A percentile compares a stretch with the other conserved stretches of the same genome.
These are phyloP conservation scores for Promerops cafer DNA, from an alignment of 2,113 vertebrate genomes.

Conservation along the genomic window DNA sequence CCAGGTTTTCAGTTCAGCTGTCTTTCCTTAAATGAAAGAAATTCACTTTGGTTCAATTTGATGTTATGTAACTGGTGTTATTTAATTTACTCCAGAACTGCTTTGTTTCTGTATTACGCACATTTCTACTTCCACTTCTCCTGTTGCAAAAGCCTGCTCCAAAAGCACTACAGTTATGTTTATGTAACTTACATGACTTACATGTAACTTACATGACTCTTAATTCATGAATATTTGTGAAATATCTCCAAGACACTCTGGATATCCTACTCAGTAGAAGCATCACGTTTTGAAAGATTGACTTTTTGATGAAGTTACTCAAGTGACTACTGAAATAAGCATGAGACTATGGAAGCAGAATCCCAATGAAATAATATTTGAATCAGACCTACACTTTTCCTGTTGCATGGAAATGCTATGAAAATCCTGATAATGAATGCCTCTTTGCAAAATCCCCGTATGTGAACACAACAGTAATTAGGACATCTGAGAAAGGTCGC, in stretches of 20 bases:
- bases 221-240: background rate
- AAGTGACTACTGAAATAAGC: background rate
- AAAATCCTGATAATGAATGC: background rate
- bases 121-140: background rate
- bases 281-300: background rate
- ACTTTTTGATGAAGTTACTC: background rate
- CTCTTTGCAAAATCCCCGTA: rapidly evolving
- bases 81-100: background rate
- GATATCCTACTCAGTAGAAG: background rate
- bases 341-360: background rate
- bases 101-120: background rate
- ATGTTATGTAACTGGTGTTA: background rate
- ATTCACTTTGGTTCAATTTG: background rate
- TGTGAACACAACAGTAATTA: background rate
- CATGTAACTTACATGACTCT: background rate
- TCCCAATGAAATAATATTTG: background rate
- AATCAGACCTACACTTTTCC: background rate
- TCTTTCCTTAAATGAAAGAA: background rate
- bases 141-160: background rate
- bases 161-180: background rate
- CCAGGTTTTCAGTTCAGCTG: background rate
- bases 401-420: background rate
- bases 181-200: background rate
- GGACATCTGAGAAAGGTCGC: background rate
- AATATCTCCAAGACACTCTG: background rate